Percentiles rank a stretch among this genome's conserved stretches.
phyloP scores from a whole-genome alignment of 1,140 invertebrate species.

The Paraescarpia echinospica region DNA sequence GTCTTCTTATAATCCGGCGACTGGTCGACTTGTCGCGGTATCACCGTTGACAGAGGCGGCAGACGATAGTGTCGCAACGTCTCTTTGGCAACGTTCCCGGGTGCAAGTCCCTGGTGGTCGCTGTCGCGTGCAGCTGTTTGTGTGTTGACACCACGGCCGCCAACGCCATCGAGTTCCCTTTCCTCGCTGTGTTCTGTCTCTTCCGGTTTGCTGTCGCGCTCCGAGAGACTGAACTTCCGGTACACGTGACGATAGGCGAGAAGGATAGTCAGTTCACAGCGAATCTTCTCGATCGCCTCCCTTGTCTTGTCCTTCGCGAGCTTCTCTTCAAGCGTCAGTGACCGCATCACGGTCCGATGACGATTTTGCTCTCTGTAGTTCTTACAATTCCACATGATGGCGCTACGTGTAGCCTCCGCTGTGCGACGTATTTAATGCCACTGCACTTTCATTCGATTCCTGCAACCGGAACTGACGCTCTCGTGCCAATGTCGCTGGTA shows the following conservation, averaged over 20 bases:
- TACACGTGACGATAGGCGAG: neutral
- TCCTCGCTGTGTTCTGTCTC: neutral
- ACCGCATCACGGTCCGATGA: neutral
- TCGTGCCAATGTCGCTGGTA: neutral
- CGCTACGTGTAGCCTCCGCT: neutral
- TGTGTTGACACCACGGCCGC: neutral
- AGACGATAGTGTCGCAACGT: neutral
- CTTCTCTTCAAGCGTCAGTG: neutral
- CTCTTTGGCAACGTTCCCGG: neutral
- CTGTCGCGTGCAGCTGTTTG: too few relatives aligned
- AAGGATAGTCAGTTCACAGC: neutral
- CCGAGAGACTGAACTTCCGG: neutral
- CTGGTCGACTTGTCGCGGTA: neutral
- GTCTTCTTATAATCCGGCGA: neutral
- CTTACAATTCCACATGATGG: neutral
- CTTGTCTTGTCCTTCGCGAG: neutral
- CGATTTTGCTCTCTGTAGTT: neutral
- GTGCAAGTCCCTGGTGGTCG: too few relatives aligned
- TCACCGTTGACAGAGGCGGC: neutral
- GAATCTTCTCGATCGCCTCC: neutral
- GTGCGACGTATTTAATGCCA: neutral
- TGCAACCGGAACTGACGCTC: neutral
- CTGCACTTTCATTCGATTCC: neutral
- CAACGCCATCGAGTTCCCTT: too few relatives aligned
- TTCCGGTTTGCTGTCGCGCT: neutral